phyloP scores from a whole-genome alignment of 2,797 vertebrate species.

The Zalophus californianus region DNA sequence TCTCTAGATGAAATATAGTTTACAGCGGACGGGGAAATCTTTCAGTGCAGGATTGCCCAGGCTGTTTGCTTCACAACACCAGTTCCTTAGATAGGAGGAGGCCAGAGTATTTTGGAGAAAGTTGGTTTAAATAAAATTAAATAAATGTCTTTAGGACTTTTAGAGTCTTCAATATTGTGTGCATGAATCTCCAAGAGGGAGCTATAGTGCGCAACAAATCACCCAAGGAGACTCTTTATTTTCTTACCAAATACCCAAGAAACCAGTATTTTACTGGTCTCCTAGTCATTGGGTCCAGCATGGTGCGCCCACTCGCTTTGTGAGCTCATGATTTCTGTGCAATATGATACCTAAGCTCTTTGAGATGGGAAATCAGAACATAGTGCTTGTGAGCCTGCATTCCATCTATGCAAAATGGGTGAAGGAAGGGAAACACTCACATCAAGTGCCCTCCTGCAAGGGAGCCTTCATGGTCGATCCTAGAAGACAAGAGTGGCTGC shows the following conservation, averaged over 20 bases:
- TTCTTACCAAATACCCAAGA: background rate
- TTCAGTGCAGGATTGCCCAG: background rate
- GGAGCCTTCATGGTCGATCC: too few species aligned
- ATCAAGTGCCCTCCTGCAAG: background rate
- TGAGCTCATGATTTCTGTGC: background rate
- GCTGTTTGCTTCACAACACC: background rate
- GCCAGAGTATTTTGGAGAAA: background rate
- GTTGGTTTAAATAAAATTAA: conserved; percentile 19
- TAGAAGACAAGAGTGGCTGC: background rate
- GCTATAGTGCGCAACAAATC: background rate
- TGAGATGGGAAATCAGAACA: background rate
- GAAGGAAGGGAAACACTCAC: background rate
- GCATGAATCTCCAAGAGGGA: background rate
- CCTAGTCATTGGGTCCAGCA: accelerated
- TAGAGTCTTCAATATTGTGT: background rate
- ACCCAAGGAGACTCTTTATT: background rate
- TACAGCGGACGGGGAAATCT: background rate
- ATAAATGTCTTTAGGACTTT: background rate
- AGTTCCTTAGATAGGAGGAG: background rate
- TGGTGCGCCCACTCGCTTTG: accelerated
- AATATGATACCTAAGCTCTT: background rate
- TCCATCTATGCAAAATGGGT: too few species aligned
- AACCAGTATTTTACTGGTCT: background rate
- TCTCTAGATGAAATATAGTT: background rate
- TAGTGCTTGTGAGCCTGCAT: background rate